Evolutionary conservation across 1,140 invertebrate species (phyloP).

Genomic region (Thaumetopoea pityocampa): DNA sequence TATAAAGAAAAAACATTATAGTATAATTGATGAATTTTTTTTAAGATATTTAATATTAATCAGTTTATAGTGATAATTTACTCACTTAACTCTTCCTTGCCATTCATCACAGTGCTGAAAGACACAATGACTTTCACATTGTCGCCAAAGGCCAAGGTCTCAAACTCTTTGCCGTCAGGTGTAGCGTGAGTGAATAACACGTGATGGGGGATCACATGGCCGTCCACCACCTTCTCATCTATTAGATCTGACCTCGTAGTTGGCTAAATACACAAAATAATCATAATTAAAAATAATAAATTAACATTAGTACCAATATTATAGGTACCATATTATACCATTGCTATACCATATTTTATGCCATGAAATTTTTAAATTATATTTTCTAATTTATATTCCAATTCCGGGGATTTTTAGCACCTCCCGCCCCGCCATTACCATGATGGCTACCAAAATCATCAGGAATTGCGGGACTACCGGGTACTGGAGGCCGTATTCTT

Average conservation of each 20-base stretch:
- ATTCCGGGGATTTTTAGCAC: too few species aligned
- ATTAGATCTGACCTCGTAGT: slow-evolving; percentile 81
- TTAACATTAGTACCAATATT: background rate
- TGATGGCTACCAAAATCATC: too few species aligned
- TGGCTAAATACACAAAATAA: slow-evolving; percentile 66
- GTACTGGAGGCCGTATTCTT: too few species aligned
- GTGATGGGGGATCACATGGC: slow-evolving; percentile 91
- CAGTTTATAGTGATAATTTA: slow-evolving; percentile 17
- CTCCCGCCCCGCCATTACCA: too few species aligned
- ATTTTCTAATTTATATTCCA: too few species aligned
- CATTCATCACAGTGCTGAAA: slow-evolving; percentile 80
- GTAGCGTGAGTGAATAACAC: slow-evolving; percentile 91
- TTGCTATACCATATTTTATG: too few species aligned
- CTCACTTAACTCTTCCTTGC: slow-evolving; percentile 77
- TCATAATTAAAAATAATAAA: slow-evolving; percentile 1
- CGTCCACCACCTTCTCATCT: slow-evolving; percentile 90
- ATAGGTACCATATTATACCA: too few species aligned
- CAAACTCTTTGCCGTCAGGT: slow-evolving; percentile 80
- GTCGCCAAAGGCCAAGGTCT: slow-evolving; percentile 88
- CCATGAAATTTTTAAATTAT: slow-evolving; percentile 1
- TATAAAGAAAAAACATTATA: too few species aligned
- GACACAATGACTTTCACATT: slow-evolving; percentile 88
- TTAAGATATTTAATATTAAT: background rate
- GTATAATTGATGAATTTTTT: background rate
- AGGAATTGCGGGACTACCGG: too few species aligned